Conservation (phyloP, 2,888 invertebrate species). For the Elysia crispata region DNA sequence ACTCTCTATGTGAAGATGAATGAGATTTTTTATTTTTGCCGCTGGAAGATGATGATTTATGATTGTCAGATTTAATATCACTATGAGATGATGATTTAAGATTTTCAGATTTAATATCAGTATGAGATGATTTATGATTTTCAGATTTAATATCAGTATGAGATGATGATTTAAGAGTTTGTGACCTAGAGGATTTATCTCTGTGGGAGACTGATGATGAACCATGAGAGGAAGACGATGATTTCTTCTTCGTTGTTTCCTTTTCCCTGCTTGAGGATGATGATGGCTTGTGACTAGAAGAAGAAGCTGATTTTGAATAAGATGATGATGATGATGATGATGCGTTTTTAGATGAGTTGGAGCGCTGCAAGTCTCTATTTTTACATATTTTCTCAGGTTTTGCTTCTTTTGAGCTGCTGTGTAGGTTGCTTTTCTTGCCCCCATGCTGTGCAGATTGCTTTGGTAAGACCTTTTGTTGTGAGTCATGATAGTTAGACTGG, state of each 20-base stretch:
- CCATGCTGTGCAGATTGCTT: neutral
- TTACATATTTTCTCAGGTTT: neutral
- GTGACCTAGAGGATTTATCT: neutral
- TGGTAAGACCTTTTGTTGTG: no score
- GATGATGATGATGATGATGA: constrained; percentile 31
- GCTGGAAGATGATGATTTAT: neutral
- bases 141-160: neutral
- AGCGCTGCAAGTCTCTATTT: neutral
- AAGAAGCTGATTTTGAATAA: neutral
- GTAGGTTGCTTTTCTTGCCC: no score
- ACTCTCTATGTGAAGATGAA: no score
- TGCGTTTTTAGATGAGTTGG: neutral
- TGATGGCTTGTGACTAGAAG: neutral
- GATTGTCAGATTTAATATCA: neutral
- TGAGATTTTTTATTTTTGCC: no score
- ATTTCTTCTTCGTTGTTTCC: constrained; percentile 14
- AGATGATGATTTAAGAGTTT: neutral
- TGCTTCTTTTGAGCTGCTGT: no score
- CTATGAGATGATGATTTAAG: neutral
- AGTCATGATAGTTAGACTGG: no score
- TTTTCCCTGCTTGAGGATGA: neutral
- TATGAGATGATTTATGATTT: neutral
- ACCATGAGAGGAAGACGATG: constrained; percentile 10
- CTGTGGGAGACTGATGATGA: no score
- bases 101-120: neutral